A percentile compares a stretch with the other conserved stretches of the same genome.
Conservation (phyloP, 2,888 invertebrate genomes). For the Lasioglossum figueresi region DNA sequence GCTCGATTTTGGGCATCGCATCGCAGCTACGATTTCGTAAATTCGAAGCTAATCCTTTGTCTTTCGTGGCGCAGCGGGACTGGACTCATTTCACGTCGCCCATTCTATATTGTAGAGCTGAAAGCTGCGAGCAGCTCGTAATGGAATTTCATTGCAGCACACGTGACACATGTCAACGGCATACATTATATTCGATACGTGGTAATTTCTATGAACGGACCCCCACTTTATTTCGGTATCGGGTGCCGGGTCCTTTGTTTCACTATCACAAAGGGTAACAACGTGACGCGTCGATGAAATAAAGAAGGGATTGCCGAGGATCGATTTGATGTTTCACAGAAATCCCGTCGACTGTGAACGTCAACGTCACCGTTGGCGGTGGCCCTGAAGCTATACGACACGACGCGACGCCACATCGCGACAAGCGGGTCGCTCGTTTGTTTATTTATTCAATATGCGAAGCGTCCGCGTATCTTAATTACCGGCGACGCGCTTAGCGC, state of each 20-base stretch:
- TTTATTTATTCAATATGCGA: conserved; percentile 55
- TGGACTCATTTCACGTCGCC: conserved; percentile 11
- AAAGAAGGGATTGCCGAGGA: background rate
- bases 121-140: conserved; percentile 11
- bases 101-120: background rate
- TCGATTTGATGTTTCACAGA: background rate
- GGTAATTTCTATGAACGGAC: conserved; percentile 14
- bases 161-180: conserved; percentile 22
- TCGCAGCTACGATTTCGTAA: background rate
- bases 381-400: background rate
- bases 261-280: background rate
- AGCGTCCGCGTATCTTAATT: conserved; percentile 48
- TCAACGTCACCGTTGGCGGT: background rate
- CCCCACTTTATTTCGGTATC: conserved; percentile 17
- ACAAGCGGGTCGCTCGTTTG: conserved; percentile 34
- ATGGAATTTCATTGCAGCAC: conserved; percentile 28
- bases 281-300: background rate
- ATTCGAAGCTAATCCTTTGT: conserved; percentile 17
- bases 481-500: conserved; percentile 40
- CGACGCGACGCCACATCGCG: background rate
- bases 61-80: background rate
- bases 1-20: background rate
- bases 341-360: background rate
- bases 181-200: conserved; percentile 16
- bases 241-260: background rate